A percentile compares a stretch with the other conserved stretches of the same genome.
Conservation (phyloP, 2,888 invertebrate genomes). For the Rugalucina vietnamica region DNA sequence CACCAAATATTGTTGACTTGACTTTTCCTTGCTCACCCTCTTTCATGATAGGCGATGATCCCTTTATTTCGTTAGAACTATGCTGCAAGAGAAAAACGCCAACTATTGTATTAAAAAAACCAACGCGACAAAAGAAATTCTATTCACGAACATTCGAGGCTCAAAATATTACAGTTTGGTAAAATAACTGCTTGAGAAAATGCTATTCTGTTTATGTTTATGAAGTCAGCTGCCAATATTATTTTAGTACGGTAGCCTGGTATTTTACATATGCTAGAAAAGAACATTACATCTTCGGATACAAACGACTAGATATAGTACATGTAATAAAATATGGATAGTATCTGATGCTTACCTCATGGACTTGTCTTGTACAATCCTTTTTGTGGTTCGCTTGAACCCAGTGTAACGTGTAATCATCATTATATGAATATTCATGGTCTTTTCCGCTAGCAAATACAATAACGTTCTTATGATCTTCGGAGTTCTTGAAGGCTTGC, state of each 20-base stretch:
- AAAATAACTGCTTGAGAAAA: too few relatives aligned
- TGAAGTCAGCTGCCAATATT: too few relatives aligned
- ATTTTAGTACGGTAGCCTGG: too few relatives aligned
- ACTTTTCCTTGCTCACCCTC: constrained; percentile 80
- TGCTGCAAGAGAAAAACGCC: constrained; percentile 68
- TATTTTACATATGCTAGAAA: too few relatives aligned
- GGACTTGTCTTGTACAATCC: constrained; percentile 80
- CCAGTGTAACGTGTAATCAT: constrained; percentile 83
- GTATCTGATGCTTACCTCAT: constrained; percentile 83
- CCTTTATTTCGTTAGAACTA: constrained; percentile 72
- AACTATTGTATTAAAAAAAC: background rate
- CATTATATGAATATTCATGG: constrained; percentile 81
- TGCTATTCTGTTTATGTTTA: too few relatives aligned
- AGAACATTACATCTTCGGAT: too few relatives aligned
- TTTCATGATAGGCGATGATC: constrained; percentile 82
- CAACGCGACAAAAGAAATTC: too few relatives aligned
- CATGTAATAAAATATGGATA: too few relatives aligned
- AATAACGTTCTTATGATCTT: constrained; percentile 80
- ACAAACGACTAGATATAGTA: too few relatives aligned
- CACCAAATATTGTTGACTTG: constrained; percentile 84
- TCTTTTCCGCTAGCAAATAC: constrained; percentile 82
- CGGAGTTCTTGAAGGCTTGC: constrained; percentile 79
- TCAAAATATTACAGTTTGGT: too few relatives aligned
- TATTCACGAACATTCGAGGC: too few relatives aligned
- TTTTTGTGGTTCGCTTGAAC: constrained; percentile 78